A percentile compares a stretch with the other conserved stretches of the same genome.
Evolutionary conservation across 2,113 vertebrate genomes (phyloP).

Genomic region (Albula goreensis): DNA sequence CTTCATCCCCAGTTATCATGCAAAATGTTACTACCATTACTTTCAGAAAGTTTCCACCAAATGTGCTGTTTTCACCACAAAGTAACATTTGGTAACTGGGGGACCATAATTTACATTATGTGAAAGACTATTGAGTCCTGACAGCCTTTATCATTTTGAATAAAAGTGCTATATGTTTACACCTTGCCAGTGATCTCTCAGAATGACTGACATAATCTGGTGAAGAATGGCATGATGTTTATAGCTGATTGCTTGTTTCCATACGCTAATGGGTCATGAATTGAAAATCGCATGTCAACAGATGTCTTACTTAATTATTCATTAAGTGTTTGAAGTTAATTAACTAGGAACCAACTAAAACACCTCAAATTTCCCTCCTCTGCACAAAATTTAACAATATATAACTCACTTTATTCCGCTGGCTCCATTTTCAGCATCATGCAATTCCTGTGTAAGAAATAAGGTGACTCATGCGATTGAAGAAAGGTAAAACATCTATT

Average conservation of each 20-base stretch:
- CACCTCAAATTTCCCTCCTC: constrained; percentile 20
- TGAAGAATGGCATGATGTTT: constrained; percentile 27
- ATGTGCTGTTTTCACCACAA: neutral
- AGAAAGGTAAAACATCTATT: too few species aligned
- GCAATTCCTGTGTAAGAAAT: constrained; percentile 17
- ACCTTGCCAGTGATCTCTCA: neutral
- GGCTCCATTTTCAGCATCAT: constrained; percentile 5
- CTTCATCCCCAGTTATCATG: neutral
- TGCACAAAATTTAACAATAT: neutral
- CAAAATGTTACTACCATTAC: neutral
- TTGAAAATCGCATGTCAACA: constrained; percentile 42
- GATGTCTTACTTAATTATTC: constrained; percentile 56
- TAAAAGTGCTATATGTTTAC: neutral
- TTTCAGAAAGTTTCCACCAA: neutral
- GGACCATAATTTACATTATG: neutral
- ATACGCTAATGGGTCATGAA: constrained; percentile 32
- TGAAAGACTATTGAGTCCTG: neutral
- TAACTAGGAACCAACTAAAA: constrained; percentile 11
- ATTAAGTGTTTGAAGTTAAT: constrained; percentile 37
- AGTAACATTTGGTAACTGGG: too few species aligned
- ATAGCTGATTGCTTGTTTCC: constrained; percentile 32
- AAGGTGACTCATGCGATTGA: neutral
- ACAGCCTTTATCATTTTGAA: neutral
- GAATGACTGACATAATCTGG: constrained; percentile 20
- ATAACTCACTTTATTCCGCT: neutral